phyloP scores from a whole-genome alignment of 2,113 vertebrate species.

The Burhinus bistriatus region DNA sequence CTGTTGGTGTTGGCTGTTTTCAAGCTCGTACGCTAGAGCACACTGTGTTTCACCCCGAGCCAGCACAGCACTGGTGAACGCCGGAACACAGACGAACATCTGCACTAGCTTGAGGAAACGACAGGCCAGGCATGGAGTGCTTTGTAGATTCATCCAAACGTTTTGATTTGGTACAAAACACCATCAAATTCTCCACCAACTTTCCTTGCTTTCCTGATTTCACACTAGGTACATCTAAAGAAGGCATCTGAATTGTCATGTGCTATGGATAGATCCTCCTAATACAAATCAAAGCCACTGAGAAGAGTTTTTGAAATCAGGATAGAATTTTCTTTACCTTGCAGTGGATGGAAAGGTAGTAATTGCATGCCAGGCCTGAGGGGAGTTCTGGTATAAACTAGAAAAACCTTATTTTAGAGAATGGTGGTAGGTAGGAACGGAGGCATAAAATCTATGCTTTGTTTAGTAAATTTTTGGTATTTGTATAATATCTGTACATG shows the following conservation, averaged over 20 bases:
- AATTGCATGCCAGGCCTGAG: neutral
- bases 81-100: neutral
- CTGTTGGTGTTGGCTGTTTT: neutral
- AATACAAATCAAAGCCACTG: neutral
- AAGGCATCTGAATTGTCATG: neutral
- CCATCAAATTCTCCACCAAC: neutral
- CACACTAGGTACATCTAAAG: neutral
- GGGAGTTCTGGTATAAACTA: neutral
- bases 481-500: neutral
- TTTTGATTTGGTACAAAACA: neutral
- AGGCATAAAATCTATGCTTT: neutral
- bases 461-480: conserved; percentile 17
- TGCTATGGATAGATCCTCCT: neutral
- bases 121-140: neutral
- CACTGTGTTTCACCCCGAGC: neutral
- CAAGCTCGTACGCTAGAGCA: neutral
- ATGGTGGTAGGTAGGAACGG: conserved; percentile 21
- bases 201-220: neutral
- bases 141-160: neutral
- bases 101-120: neutral
- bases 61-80: neutral
- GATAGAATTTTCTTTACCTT: neutral
- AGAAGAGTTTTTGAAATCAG: neutral
- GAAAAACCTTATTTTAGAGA: neutral
- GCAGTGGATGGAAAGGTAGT: neutral